Evolutionary conservation across 2,888 invertebrate genomes (phyloP), one percentile per base, ranked within the genome.

Genomic region (Eretmocerus hayati): DNA sequence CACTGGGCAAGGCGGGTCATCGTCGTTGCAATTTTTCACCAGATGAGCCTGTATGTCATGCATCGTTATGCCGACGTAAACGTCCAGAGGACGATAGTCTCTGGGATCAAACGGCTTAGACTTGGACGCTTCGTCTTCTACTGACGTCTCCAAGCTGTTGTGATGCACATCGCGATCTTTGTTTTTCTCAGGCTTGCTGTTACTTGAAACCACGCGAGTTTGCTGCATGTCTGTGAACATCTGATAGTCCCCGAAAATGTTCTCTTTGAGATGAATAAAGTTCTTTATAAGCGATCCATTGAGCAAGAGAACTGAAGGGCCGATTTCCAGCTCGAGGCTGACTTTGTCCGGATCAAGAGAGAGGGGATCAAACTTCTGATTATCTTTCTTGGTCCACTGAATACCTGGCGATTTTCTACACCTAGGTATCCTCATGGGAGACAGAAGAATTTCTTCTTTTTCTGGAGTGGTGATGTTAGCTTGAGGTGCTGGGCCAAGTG

Each of bases 181-280:
- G 56, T 56, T 62, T 57, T 67, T 58, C 31, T 73, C 62, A 52
- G 66, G 30, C 53, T 57, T 56, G 2, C 42, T 39, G 26, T 74
- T 67, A 5, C 73, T 77, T 1, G 80, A 75, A 30, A 74, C 73
- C 8, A 67, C 65, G 61, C 75, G 74, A 11, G 73, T 75, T 58
- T 84, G 82, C 59, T 88, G 88, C 87, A 94, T 93, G 62, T 95
- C 94, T 1, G 90, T 90, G 64, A 94, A 94, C 20, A 79, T 81
- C 73, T 97, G 95, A 75, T 94, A 90, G 72, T 93, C 94, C 0
- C 97, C 97, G 69, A 99, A 93, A 58, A 97, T 91, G 66, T 97
- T 97, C 74, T 99, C 96, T 69, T 94, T 85, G 35, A 94, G 78
- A 73, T 90, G 87, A 64, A 94, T 82, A 62, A 95, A 88, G 67